Percentiles rank a stretch among this genome's conserved stretches.
Conservation (phyloP, 2,888 invertebrate genomes). For the Oasisia sp. region DNA sequence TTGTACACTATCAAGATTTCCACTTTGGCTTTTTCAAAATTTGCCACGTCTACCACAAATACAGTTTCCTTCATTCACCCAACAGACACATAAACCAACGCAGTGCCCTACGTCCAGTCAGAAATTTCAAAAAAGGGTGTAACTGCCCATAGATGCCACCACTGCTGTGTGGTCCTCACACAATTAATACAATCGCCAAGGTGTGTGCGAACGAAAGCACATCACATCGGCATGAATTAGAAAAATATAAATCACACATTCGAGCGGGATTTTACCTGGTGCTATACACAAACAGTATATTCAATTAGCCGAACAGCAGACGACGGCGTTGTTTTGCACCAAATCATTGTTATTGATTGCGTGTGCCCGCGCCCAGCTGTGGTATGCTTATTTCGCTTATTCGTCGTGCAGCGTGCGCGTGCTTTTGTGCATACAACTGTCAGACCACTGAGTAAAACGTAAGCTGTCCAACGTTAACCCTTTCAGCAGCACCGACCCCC, state of each 20-base stretch:
- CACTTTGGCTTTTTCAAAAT: neutral
- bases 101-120: neutral
- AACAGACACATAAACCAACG: neutral
- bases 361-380: neutral
- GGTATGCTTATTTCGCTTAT: neutral
- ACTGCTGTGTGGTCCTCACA: neutral
- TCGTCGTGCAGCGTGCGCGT: neutral
- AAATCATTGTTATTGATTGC: slow-evolving; percentile 17
- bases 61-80: neutral
- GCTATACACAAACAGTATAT: neutral
- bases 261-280: slow-evolving; percentile 13
- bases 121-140: slow-evolving; percentile 1
- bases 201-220: neutral
- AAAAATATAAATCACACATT: slow-evolving; percentile 3
- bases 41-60: neutral
- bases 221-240: neutral
- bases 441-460: neutral
- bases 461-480: neutral
- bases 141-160: neutral
- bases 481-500: neutral
- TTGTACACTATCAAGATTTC: too few relatives aligned
- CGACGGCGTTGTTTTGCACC: neutral
- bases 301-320: neutral
- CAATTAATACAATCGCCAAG: neutral
- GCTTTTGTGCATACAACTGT: slow-evolving; percentile 5